These are phyloP conservation scores for Malacoctenus gilli DNA, from an alignment of 2,797 vertebrate species.

Conservation along the genomic window DNA sequence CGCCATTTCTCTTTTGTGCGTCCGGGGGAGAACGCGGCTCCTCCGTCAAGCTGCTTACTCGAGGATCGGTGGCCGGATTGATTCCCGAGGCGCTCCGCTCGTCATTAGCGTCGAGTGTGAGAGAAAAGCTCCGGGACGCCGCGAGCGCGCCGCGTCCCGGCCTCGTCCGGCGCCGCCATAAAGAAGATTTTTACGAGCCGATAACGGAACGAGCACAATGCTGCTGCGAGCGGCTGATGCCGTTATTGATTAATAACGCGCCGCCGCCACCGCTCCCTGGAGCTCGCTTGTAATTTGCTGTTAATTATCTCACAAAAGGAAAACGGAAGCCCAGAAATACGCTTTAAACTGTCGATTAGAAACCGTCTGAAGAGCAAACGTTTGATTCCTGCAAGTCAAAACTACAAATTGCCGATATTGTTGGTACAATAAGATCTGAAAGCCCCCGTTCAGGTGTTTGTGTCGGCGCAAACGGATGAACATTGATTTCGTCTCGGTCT, in stretches of 20 bases:
- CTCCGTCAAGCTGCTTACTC: slow-evolving; percentile 56
- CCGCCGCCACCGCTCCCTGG: background rate
- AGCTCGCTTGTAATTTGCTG: slow-evolving; percentile 7
- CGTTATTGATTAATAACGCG: slow-evolving; percentile 17
- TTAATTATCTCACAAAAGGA: slow-evolving; percentile 15
- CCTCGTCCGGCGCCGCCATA: slow-evolving; percentile 8
- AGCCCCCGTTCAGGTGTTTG: too few relatives aligned
- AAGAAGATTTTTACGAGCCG: slow-evolving; percentile 10
- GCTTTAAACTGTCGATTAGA: too few relatives aligned
- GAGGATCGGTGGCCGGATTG: slow-evolving; percentile 43
- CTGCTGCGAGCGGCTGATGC: slow-evolving; percentile 22
- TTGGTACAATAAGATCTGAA: too few relatives aligned
- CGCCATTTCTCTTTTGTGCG: slow-evolving; percentile 62
- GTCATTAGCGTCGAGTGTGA: slow-evolving; percentile 41
- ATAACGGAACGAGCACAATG: background rate
- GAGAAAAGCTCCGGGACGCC: slow-evolving; percentile 32
- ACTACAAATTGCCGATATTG: too few relatives aligned
- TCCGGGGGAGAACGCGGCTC: slow-evolving; percentile 51
- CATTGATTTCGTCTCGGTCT: too few relatives aligned
- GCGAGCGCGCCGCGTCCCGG: slow-evolving; percentile 16
- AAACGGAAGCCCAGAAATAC: background rate
- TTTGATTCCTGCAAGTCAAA: too few relatives aligned
- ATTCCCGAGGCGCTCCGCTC: slow-evolving; percentile 44
- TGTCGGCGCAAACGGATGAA: too few relatives aligned
- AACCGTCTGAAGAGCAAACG: background rate